Percentiles rank a stretch among this genome's conserved stretches.
Evolutionary conservation across 2,888 invertebrate genomes (phyloP).

Genomic region (Polia nebulosa): DNA sequence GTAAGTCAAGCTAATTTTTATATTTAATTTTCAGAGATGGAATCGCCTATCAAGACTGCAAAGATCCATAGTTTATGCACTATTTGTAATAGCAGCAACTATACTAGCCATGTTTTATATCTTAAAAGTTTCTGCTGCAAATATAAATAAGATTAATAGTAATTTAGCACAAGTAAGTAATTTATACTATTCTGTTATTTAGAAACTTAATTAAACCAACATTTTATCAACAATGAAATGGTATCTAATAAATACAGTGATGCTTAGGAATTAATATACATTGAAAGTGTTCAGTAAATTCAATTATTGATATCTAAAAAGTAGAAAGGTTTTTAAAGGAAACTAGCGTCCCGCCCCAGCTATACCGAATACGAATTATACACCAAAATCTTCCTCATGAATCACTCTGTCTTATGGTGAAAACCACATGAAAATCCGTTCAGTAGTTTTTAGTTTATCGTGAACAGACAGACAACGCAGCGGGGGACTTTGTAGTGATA

Average conservation of each 20-base stretch:
- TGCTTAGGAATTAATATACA: not conserved
- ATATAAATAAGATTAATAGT: slow-evolving; percentile 71
- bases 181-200: not conserved
- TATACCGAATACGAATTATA: too few relatives aligned
- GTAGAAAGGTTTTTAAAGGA: too few relatives aligned
- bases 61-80: slow-evolving; percentile 94
- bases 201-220: not conserved
- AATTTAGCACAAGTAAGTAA: slow-evolving; percentile 76
- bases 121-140: slow-evolving; percentile 74
- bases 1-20: not conserved
- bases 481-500: too few relatives aligned
- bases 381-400: too few relatives aligned
- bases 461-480: too few relatives aligned
- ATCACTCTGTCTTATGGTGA: too few relatives aligned
- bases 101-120: slow-evolving; percentile 91
- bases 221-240: not conserved
- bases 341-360: too few relatives aligned
- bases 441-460: too few relatives aligned
- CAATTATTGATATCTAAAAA: too few relatives aligned
- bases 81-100: slow-evolving; percentile 90
- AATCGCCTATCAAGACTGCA: slow-evolving; percentile 96
- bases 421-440: too few relatives aligned
- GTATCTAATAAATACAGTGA: not conserved
- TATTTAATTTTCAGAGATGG: slow-evolving; percentile 93
- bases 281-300: too few relatives aligned